A percentile compares a stretch with the other conserved stretches of the same genome.
Evolutionary conservation across 1,140 invertebrate genomes (phyloP).

Genomic region (Chironomus tepperi): DNA sequence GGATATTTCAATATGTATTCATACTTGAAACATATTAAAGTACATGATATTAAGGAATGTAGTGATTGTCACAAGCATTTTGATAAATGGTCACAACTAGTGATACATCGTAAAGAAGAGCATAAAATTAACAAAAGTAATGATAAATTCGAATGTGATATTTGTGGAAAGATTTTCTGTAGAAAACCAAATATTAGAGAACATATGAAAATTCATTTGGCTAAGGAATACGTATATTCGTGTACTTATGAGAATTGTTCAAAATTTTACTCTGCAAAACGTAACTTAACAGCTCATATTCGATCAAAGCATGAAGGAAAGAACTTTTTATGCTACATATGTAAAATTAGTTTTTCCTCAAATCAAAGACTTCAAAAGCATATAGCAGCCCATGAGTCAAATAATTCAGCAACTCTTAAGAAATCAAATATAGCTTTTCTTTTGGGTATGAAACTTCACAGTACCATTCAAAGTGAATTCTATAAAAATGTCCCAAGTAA

Average conservation of each 20-base stretch:
- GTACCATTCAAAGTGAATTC: conserved; percentile 31
- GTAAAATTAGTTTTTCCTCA: conserved; percentile 29
- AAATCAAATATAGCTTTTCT: conserved; percentile 31
- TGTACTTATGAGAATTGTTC: conserved; percentile 32
- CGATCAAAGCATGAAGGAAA: conserved; percentile 31
- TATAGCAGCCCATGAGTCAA: conserved; percentile 25
- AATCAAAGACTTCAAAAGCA: conserved; percentile 15
- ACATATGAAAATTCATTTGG: conserved; percentile 19
- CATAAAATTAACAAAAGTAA: background rate
- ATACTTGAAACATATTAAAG: conserved; percentile 30
- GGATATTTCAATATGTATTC: conserved; percentile 36
- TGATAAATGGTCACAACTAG: conserved; percentile 16
- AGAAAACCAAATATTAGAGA: background rate
- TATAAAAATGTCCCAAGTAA: conserved; percentile 26
- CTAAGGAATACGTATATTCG: conserved; percentile 26
- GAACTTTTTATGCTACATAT: conserved; percentile 34
- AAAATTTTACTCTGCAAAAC: conserved; percentile 32
- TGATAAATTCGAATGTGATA: background rate
- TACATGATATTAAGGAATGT: conserved; percentile 10
- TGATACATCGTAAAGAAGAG: background rate
- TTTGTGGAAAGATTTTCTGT: background rate
- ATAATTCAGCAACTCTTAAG: conserved; percentile 30
- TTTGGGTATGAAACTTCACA: conserved; percentile 30
- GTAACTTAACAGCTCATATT: conserved; percentile 35
- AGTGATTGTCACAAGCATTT: conserved; percentile 5